Conservation (phyloP, 2,797 vertebrate genomes). For the Poecile montanus region DNA sequence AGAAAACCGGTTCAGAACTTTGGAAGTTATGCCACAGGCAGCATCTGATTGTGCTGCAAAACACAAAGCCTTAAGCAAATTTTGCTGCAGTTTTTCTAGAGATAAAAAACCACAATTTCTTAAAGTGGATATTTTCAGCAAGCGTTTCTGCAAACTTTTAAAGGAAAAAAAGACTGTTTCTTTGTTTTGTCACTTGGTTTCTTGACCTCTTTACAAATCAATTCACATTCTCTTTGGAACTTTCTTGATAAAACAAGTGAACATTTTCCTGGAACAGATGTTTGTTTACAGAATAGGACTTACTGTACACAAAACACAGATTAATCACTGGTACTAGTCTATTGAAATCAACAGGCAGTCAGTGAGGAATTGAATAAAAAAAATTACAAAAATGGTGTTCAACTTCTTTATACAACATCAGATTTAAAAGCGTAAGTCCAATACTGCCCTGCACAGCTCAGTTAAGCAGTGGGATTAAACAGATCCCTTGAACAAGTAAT, state of each 20-base stretch:
- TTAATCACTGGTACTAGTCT: background rate
- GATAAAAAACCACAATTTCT: fast-evolving
- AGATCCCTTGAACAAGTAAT: background rate
- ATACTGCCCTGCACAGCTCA: background rate
- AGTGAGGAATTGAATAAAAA: background rate
- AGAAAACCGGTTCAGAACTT: background rate
- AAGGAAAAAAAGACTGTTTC: background rate
- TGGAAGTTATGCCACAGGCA: background rate
- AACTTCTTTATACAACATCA: background rate
- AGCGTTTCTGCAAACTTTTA: background rate
- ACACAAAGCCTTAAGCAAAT: background rate
- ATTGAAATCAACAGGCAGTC: background rate
- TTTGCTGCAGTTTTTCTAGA: background rate
- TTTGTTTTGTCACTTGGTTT: background rate
- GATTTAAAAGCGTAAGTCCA: background rate
- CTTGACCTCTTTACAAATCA: background rate
- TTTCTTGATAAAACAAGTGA: background rate
- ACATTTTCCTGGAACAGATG: background rate
- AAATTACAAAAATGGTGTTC: background rate
- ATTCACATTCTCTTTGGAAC: background rate
- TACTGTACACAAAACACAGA: background rate
- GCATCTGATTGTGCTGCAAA: background rate
- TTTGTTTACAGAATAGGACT: background rate
- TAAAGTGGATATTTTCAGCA: background rate
- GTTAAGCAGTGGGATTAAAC: background rate